Evolutionary conservation across 2,888 invertebrate species (phyloP).

Genomic region (Drosophila melanocephala): DNA sequence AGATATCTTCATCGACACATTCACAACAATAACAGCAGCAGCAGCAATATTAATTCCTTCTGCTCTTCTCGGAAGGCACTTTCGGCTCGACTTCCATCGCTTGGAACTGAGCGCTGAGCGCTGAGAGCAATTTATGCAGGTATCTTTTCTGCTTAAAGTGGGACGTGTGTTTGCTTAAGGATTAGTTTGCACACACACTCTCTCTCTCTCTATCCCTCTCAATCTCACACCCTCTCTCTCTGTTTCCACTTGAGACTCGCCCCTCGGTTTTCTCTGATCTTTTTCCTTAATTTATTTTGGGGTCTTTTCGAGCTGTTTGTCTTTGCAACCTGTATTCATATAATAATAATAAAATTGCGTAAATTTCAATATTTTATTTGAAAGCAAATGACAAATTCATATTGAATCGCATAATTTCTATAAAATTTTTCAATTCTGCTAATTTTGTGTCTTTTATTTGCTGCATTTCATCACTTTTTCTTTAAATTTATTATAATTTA

Average conservation of each 20-base stretch:
- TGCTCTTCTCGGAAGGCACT: conserved; percentile 57
- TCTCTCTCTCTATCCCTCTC: conserved; percentile 4
- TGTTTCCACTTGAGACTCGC: conserved; percentile 53
- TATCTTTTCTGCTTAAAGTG: conserved; percentile 45
- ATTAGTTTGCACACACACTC: conserved; percentile 53
- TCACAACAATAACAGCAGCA: conserved; percentile 12
- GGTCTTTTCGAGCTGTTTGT: conserved; percentile 3
- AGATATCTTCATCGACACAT: conserved; percentile 73
- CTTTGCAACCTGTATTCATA: not conserved
- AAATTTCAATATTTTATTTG: not conserved
- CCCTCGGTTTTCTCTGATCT: conserved; percentile 64
- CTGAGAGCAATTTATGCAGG: conserved; percentile 70
- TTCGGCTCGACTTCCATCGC: conserved; percentile 26
- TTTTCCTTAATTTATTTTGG: conserved; percentile 2
- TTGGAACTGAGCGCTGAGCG: not conserved
- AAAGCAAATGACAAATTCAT: not conserved
- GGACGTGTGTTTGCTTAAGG: conserved; percentile 69
- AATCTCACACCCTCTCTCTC: conserved; percentile 11
- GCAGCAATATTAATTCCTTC: conserved; percentile 16
- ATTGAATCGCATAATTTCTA: not conserved
- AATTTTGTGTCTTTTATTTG: not conserved
- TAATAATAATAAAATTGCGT: too few species aligned
- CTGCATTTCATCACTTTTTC: conserved; percentile 4
- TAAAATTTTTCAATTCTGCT: not conserved
- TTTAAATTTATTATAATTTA: conserved; percentile 17